Percentiles rank a stretch among this genome's conserved stretches.
phyloP scores from a whole-genome alignment of 1,140 invertebrate species.

The Epicauta chinensis region DNA sequence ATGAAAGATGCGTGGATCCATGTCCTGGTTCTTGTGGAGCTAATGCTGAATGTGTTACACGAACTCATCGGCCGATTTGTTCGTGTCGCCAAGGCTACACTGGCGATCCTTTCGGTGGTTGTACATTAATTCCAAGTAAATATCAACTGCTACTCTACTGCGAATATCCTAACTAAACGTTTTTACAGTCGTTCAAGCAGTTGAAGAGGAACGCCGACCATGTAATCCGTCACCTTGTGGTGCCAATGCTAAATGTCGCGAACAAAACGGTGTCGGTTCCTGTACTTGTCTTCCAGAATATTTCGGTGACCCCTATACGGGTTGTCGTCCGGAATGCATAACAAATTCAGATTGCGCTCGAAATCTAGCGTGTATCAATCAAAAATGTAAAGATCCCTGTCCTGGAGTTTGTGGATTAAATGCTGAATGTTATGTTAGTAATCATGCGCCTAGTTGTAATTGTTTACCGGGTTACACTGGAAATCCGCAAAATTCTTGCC shows the following conservation, averaged over 20 bases:
- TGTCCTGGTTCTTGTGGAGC: slow-evolving; percentile 54
- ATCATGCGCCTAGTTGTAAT: slow-evolving; percentile 68
- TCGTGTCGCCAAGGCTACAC: slow-evolving; percentile 52
- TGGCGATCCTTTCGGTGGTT: slow-evolving; percentile 56
- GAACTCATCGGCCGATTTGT: slow-evolving; percentile 57
- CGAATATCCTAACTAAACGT: too few species aligned
- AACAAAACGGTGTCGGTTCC: slow-evolving; percentile 67
- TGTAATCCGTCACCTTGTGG: slow-evolving; percentile 74
- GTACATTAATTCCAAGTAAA: slow-evolving; percentile 45
- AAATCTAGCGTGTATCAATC: slow-evolving; percentile 59
- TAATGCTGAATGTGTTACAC: slow-evolving; percentile 54
- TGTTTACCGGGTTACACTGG: slow-evolving; percentile 65
- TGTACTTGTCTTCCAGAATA: slow-evolving; percentile 67
- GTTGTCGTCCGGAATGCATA: slow-evolving; percentile 65
- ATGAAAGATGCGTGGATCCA: slow-evolving; percentile 56
- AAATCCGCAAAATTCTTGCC: slow-evolving; percentile 62
- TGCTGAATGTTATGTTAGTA: slow-evolving; percentile 65
- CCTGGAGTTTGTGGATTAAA: slow-evolving; percentile 65
- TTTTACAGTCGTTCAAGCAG: slow-evolving; percentile 32
- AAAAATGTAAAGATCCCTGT: slow-evolving; percentile 67
- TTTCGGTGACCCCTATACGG: slow-evolving; percentile 67
- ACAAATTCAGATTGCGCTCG: slow-evolving; percentile 63
- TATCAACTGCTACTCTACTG: too few species aligned
- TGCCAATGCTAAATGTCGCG: slow-evolving; percentile 69
- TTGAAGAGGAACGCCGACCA: slow-evolving; percentile 44